Conservation (phyloP, 2,888 invertebrate species). For the Apotomis capreana region DNA sequence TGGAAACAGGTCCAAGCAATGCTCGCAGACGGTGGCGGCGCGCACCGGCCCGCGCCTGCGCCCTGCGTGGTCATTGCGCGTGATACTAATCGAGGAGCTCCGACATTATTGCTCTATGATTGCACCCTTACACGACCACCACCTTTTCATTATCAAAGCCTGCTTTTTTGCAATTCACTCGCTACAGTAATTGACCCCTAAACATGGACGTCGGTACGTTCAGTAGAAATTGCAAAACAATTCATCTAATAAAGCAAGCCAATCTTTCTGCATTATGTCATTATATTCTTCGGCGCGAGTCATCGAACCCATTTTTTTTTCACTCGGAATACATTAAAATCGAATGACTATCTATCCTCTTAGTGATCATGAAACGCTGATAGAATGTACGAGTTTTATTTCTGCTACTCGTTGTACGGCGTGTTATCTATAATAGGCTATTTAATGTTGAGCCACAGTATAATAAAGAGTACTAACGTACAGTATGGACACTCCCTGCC, state of each 20-base stretch:
- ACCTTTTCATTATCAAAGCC: constrained; percentile 57
- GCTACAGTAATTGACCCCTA: constrained; percentile 40
- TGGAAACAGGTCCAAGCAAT: constrained; percentile 56
- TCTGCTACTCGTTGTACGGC: constrained; percentile 28
- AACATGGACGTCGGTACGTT: constrained; percentile 39
- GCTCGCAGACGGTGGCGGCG: constrained; percentile 41
- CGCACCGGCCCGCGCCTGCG: constrained; percentile 46
- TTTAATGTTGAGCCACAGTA: constrained; percentile 37
- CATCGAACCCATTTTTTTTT: constrained; percentile 30
- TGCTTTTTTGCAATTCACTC: constrained; percentile 46
- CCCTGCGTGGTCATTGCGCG: constrained; percentile 49
- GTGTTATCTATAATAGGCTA: constrained; percentile 41
- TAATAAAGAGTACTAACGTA: too few species aligned
- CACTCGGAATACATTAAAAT: constrained; percentile 25
- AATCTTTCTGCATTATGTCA: constrained; percentile 39
- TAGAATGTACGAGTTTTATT: constrained; percentile 27
- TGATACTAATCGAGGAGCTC: constrained; percentile 52
- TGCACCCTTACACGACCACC: constrained; percentile 51
- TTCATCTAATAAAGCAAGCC: constrained; percentile 40
- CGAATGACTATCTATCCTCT: constrained; percentile 11
- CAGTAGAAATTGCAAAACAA: constrained; percentile 40
- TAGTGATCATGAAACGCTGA: constrained; percentile 32
- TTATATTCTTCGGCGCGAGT: constrained; percentile 27
- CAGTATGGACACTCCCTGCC: too few species aligned
- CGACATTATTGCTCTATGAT: constrained; percentile 59